Conservation (phyloP, 1,140 invertebrate species). For the Orius insidiosus region DNA sequence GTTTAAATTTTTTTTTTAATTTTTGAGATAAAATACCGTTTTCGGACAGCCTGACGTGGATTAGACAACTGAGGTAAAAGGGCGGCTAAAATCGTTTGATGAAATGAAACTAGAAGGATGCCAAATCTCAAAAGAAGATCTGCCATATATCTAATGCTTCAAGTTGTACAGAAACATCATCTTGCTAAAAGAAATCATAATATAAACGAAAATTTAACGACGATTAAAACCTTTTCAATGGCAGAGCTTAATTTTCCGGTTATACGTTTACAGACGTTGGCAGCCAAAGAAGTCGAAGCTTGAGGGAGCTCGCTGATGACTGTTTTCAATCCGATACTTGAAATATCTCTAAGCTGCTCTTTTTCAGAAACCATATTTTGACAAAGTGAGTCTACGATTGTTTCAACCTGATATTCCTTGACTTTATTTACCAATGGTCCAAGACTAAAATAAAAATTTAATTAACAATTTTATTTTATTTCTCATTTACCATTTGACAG, state of each 20-base stretch:
- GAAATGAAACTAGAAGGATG: conserved; percentile 68
- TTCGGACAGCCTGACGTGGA: conserved; percentile 65
- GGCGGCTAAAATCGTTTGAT: conserved; percentile 67
- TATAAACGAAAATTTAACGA: no score
- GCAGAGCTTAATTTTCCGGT: conserved; percentile 78
- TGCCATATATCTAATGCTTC: conserved; percentile 92
- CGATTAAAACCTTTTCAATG: conserved; percentile 61
- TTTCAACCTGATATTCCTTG: conserved; percentile 92
- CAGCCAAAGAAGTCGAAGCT: conserved; percentile 68
- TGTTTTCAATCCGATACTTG: conserved; percentile 93
- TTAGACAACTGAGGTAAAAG: conserved; percentile 85
- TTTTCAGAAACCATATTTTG: conserved; percentile 94
- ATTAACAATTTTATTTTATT: background rate
- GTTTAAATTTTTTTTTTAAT: background rate
- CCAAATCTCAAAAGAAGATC: conserved; percentile 89
- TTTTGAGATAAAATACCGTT: conserved; percentile 28
- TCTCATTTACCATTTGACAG: conserved; percentile 77
- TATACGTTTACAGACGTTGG: conserved; percentile 88
- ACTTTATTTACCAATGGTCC: conserved; percentile 97
- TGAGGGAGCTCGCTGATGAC: conserved; percentile 90
- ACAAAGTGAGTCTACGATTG: conserved; percentile 90
- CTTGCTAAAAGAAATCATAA: no score
- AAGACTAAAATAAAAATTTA: conserved; percentile 43
- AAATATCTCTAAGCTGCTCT: conserved; percentile 93
- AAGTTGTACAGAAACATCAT: conserved; percentile 92